These are phyloP conservation scores for Sturnus vulgaris DNA, from an alignment of 2,113 vertebrate genomes.

Conservation along the genomic window DNA sequence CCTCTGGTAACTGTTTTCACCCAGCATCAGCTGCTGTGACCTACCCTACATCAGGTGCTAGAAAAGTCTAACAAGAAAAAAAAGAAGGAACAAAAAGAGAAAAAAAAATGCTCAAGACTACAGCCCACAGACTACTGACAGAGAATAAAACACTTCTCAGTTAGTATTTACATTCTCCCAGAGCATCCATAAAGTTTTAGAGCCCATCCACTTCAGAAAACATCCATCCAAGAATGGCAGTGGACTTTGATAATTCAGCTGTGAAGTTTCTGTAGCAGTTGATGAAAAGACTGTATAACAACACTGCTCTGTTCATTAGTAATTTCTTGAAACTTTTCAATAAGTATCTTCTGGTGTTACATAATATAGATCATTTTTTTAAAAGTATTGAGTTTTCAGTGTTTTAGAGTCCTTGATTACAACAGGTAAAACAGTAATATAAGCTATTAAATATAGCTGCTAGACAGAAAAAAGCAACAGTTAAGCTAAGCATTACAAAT, in stretches of 20 bases:
- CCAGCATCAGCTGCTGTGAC: not conserved
- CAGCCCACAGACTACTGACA: not conserved
- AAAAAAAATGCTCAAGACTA: not conserved
- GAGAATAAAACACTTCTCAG: not conserved
- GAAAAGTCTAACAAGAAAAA: not conserved
- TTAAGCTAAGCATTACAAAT: not conserved
- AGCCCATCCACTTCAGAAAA: not conserved
- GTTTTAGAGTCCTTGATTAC: not conserved
- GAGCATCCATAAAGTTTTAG: not conserved
- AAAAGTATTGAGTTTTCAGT: not conserved
- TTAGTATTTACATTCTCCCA: not conserved
- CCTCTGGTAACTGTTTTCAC: not conserved
- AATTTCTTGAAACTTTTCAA: not conserved
- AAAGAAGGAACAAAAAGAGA: not conserved
- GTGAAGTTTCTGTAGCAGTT: not conserved
- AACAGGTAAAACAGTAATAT: not conserved
- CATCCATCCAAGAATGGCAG: not conserved
- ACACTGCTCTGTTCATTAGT: not conserved
- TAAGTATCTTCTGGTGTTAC: not conserved
- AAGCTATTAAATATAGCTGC: not conserved
- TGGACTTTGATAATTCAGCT: not conserved
- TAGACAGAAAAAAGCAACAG: not conserved
- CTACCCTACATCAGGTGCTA: accelerated
- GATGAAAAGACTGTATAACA: not conserved
- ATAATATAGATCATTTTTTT: not conserved